Evolutionary conservation across 2,113 vertebrate genomes (phyloP).

Genomic region (Ardeotis arabs): DNA sequence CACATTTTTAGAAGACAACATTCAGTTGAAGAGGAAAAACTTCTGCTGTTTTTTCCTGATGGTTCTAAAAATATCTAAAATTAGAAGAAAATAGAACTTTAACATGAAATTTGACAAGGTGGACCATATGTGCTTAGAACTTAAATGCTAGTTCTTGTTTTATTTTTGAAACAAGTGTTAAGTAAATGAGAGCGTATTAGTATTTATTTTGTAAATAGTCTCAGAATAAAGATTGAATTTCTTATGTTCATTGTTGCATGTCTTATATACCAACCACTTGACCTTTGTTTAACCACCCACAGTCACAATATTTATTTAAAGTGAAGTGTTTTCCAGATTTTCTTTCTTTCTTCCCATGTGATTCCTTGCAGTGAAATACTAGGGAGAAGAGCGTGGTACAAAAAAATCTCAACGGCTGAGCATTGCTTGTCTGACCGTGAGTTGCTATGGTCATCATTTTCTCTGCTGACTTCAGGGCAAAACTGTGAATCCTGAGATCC

Average conservation of each 20-base stretch:
- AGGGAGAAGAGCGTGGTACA: neutral
- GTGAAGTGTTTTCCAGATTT: neutral
- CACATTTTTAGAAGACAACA: neutral
- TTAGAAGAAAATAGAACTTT: neutral
- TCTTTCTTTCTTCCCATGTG: neutral
- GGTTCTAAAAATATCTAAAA: neutral
- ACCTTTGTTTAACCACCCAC: neutral
- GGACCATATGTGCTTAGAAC: neutral
- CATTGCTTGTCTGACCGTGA: neutral
- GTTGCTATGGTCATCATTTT: neutral
- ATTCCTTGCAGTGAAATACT: neutral
- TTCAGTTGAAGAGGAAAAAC: neutral
- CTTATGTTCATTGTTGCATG: neutral
- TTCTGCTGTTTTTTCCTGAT: neutral
- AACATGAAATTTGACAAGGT: neutral
- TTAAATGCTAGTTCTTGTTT: neutral
- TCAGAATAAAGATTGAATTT: constrained; percentile 27
- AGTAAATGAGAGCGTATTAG: neutral
- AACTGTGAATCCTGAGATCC: neutral
- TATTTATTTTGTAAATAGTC: constrained; percentile 8
- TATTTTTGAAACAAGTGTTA: neutral
- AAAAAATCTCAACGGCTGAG: neutral
- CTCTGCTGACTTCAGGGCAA: neutral
- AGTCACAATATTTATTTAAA: neutral
- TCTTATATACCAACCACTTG: neutral